A percentile compares a stretch with the other conserved stretches of the same genome.
Evolutionary conservation across 2,888 invertebrate species (phyloP).

Genomic region (Orchestes rusci): DNA sequence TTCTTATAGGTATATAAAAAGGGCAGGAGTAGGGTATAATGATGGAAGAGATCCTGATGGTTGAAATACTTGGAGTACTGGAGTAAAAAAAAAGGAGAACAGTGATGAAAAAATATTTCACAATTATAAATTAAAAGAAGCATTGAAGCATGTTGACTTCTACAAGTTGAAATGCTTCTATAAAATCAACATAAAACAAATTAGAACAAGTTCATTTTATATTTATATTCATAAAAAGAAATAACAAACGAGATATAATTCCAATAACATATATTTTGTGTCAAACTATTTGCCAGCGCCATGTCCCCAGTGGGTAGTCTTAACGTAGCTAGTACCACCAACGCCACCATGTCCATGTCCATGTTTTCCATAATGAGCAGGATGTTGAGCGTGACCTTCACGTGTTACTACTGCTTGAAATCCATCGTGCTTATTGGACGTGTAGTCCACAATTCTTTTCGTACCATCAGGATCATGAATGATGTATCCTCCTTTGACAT

Average conservation of each 20-base stretch:
- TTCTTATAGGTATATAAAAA: no score
- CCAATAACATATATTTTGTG: no score
- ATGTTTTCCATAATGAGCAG: constrained; percentile 10
- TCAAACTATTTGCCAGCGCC: constrained; percentile 22
- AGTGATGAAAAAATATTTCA: no score
- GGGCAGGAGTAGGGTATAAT: no score
- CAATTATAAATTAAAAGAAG: no score
- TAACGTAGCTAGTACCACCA: constrained; percentile 31
- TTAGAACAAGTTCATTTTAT: no score
- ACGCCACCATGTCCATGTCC: constrained; percentile 9
- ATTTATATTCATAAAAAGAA: background rate
- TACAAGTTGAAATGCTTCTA: no score
- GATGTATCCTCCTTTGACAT: constrained; percentile 39
- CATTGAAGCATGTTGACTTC: no score
- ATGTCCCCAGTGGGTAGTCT: constrained; percentile 30
- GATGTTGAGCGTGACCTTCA: constrained; percentile 22
- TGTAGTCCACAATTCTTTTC: constrained; percentile 39
- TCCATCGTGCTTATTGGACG: constrained; percentile 35
- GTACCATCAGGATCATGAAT: constrained; percentile 41
- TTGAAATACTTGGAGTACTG: no score
- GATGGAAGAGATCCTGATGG: no score
- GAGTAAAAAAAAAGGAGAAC: no score
- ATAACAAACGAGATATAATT: background rate
- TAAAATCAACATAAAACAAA: no score
- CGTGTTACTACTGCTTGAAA: constrained; percentile 37